Percentiles rank a stretch among this genome's conserved stretches.
Conservation (phyloP, 2,797 vertebrate species). For the Falco naumanni region DNA sequence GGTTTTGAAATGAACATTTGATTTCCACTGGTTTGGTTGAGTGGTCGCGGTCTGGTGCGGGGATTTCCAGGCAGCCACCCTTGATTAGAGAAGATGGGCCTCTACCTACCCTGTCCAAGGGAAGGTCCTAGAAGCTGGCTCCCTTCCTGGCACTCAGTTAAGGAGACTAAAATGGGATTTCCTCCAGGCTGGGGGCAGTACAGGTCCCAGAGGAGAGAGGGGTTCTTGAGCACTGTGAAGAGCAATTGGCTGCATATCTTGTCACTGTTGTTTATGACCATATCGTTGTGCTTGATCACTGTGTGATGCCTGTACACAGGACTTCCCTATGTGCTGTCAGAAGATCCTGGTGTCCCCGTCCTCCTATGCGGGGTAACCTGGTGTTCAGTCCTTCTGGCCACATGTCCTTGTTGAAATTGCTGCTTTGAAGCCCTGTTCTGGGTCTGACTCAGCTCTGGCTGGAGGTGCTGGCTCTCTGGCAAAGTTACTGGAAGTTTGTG, state of each 20-base stretch:
- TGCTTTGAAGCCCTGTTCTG: not conserved
- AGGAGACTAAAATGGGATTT: not conserved
- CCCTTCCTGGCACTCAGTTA: not conserved
- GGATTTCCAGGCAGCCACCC: not conserved
- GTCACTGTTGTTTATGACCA: slow-evolving; percentile 12
- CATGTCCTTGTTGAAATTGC: not conserved
- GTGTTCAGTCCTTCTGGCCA: not conserved
- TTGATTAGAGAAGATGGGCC: not conserved
- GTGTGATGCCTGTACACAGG: not conserved
- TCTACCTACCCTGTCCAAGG: not conserved
- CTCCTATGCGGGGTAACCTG: not conserved
- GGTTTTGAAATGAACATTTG: not conserved
- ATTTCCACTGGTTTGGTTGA: not conserved
- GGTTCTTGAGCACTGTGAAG: not conserved
- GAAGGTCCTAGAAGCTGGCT: not conserved
- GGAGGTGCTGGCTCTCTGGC: not conserved
- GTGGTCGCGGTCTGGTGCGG: not conserved
- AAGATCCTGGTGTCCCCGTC: not conserved
- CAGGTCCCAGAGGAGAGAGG: not conserved
- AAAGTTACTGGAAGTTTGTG: not conserved
- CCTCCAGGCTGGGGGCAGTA: not conserved
- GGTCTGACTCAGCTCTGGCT: not conserved
- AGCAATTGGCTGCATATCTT: not conserved
- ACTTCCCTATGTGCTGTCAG: not conserved
- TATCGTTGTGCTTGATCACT: not conserved